Evolutionary conservation across 2,888 invertebrate genomes (phyloP).

Genomic region (Acanthosepion lycidas): DNA sequence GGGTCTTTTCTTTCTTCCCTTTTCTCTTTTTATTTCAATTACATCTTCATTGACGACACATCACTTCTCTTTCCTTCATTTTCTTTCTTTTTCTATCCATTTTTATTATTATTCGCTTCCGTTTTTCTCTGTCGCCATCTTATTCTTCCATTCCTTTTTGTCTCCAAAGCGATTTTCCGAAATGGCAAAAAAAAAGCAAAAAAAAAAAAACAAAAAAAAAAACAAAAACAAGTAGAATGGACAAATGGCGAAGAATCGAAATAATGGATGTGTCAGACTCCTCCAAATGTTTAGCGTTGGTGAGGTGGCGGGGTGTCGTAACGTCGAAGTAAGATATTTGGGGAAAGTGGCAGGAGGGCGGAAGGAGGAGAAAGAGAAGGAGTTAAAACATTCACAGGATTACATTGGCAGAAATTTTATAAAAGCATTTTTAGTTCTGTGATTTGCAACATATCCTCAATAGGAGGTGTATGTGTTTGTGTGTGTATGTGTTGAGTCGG

Average conservation of each 20-base stretch:
- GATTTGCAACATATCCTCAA: conserved; percentile 33
- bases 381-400: neutral
- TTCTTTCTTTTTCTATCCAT: neutral
- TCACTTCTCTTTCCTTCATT: neutral
- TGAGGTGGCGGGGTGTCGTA: neutral
- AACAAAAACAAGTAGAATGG: neutral
- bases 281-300: conserved; percentile 20
- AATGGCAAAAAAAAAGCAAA: neutral
- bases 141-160: neutral
- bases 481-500: no score
- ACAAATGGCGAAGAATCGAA: neutral
- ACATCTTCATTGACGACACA: neutral
- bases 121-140: neutral
- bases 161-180: neutral
- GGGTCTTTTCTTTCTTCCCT: neutral
- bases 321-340: neutral
- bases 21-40: neutral
- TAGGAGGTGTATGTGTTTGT: neutral
- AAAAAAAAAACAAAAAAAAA: neutral
- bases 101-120: neutral
- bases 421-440: conserved; percentile 33
- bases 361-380: neutral
- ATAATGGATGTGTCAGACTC: conserved; percentile 22
- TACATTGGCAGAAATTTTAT: conserved; percentile 15
- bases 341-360: neutral